These are phyloP conservation scores for Erinaceus europaeus DNA, from an alignment of 2,113 vertebrate genomes.

Conservation along the genomic window DNA sequence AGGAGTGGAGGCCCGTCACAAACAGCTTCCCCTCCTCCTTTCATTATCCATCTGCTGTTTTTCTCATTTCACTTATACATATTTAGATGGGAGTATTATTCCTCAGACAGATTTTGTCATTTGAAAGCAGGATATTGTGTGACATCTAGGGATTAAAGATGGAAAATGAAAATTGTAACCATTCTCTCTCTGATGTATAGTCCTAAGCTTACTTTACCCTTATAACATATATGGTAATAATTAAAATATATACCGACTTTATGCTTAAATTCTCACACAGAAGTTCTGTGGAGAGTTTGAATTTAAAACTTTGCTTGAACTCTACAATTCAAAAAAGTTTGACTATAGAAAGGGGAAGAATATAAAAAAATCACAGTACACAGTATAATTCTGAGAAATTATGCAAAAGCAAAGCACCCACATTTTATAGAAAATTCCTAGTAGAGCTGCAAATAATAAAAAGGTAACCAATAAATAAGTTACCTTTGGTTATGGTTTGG, in stretches of 20 bases:
- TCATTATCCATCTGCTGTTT: no score
- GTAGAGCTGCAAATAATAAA: background rate
- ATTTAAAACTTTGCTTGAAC: slow-evolving; percentile 27
- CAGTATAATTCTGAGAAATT: background rate
- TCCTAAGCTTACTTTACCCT: background rate
- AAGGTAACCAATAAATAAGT: background rate
- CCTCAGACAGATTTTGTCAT: background rate
- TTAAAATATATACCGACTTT: background rate
- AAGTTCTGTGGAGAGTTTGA: background rate
- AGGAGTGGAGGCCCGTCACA: no score
- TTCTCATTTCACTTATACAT: no score
- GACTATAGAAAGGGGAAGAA: background rate
- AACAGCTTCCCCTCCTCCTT: no score
- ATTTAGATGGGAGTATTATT: background rate
- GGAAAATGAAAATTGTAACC: background rate
- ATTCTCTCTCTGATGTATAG: background rate
- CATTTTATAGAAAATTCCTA: background rate
- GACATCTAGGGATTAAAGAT: background rate
- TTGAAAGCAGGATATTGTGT: background rate
- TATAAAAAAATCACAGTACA: background rate
- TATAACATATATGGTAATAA: background rate
- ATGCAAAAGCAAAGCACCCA: background rate
- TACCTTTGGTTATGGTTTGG: background rate
- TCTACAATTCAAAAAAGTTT: background rate
- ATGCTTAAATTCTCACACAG: background rate